Evolutionary conservation across 2,113 vertebrate genomes (phyloP).

Genomic region (Notarius quadriscutis): DNA sequence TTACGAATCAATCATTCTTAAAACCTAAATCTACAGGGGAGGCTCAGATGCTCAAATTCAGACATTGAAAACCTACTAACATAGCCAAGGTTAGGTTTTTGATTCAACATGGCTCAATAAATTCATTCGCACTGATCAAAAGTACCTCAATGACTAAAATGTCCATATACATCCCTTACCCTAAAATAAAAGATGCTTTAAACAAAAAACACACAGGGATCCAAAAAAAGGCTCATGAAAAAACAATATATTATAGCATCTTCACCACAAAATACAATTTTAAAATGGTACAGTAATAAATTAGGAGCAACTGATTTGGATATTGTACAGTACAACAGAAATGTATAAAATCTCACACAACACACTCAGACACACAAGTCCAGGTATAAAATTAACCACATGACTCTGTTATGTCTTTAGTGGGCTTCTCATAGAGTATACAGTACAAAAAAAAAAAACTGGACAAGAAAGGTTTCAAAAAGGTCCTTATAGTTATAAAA

Average conservation of each 20-base stretch:
- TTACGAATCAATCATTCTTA: background rate
- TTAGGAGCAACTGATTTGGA: background rate
- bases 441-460: conserved; percentile 2
- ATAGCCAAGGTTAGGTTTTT: background rate
- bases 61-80: background rate
- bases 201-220: background rate
- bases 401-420: conserved; percentile 16
- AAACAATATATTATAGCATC: conserved; percentile 39
- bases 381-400: conserved; percentile 5
- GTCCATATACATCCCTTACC: too few relatives aligned
- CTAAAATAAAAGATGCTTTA: background rate
- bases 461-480: conserved; percentile 13
- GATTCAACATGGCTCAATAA: background rate
- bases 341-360: conserved; percentile 16
- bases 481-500: background rate
- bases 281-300: conserved; percentile 34
- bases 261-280: conserved; percentile 25
- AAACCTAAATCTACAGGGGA: background rate
- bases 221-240: background rate
- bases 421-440: conserved; percentile 6
- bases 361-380: background rate
- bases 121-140: background rate
- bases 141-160: background rate
- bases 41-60: background rate
- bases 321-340: conserved; percentile 20